These are phyloP conservation scores for Sipunculus nudus DNA, from an alignment of 2,888 invertebrate species.

Conservation along the genomic window DNA sequence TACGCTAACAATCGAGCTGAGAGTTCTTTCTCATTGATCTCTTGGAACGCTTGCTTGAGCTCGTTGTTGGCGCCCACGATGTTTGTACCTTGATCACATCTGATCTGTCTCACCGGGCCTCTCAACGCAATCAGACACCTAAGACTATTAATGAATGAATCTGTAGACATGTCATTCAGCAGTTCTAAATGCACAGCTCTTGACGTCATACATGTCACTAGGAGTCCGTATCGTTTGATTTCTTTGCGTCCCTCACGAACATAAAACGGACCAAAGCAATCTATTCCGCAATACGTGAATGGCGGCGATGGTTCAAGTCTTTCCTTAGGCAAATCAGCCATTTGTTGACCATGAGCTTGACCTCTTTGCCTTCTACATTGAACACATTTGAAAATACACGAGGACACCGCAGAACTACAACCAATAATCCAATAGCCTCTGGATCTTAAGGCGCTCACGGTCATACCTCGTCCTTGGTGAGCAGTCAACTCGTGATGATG, in stretches of 20 bases:
- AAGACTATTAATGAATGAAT: conserved; percentile 43
- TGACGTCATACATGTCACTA: conserved; percentile 44
- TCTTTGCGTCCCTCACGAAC: conserved; percentile 43
- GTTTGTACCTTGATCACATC: conserved; percentile 45
- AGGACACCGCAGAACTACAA: not conserved
- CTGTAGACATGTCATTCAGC: conserved; percentile 40
- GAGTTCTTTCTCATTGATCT: conserved; percentile 10
- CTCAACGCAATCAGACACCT: conserved; percentile 40
- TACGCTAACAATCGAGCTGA: not conserved
- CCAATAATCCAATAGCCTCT: too few species aligned
- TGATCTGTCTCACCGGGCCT: conserved; percentile 33
- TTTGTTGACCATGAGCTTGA: conserved; percentile 10
- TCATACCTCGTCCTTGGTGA: too few species aligned
- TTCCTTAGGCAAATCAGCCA: conserved; percentile 41
- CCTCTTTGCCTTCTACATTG: conserved; percentile 15
- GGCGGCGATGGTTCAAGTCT: conserved; percentile 37
- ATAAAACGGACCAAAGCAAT: conserved; percentile 48
- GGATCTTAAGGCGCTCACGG: too few species aligned
- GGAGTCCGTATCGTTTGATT: conserved; percentile 41
- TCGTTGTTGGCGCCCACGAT: conserved; percentile 44
- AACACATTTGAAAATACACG: conserved; percentile 16
- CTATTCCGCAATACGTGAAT: conserved; percentile 42
- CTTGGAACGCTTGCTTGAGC: conserved; percentile 16
- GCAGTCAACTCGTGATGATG: too few species aligned
- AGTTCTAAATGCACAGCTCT: conserved; percentile 45